Percentiles rank a stretch among this genome's conserved stretches.
Conservation (phyloP, 1,140 invertebrate species). For the Mactra quadrangularis region DNA sequence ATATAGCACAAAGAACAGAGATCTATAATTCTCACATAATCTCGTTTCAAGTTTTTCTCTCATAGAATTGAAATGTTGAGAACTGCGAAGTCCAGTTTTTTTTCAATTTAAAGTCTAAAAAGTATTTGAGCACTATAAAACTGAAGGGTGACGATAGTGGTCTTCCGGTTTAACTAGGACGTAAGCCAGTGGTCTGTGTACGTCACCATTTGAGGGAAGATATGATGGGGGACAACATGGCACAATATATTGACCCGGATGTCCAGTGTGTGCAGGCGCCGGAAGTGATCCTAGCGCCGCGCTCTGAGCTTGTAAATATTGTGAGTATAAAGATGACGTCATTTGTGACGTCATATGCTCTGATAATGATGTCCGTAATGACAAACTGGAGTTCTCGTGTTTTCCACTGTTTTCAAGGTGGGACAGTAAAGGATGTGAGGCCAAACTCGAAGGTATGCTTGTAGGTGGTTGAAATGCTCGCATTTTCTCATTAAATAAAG, state of each 20-base stretch:
- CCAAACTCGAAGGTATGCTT: slow-evolving; percentile 41
- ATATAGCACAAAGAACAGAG: too few relatives aligned
- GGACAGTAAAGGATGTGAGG: slow-evolving; percentile 67
- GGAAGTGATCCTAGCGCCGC: slow-evolving; percentile 72
- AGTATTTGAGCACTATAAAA: slow-evolving; percentile 68
- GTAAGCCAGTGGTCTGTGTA: slow-evolving; percentile 79
- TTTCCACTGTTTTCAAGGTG: slow-evolving; percentile 69
- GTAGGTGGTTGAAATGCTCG: slow-evolving; percentile 71
- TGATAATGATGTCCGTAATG: slow-evolving; percentile 57
- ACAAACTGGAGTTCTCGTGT: slow-evolving; percentile 66
- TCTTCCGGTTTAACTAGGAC: slow-evolving; percentile 82
- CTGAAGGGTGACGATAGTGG: slow-evolving; percentile 78
- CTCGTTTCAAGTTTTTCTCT: too few relatives aligned
- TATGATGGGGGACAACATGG: slow-evolving; percentile 79
- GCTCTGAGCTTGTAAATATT: slow-evolving; percentile 71
- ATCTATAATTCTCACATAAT: too few relatives aligned
- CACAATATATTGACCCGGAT: slow-evolving; percentile 78
- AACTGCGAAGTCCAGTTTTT: background rate
- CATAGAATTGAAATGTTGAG: too few relatives aligned
- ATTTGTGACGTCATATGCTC: slow-evolving; percentile 62
- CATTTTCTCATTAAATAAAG: slow-evolving; percentile 70
- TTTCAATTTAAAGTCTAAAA: too few relatives aligned
- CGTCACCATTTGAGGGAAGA: slow-evolving; percentile 74
- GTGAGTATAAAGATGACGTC: slow-evolving; percentile 65
- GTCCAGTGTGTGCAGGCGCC: slow-evolving; percentile 74